A percentile compares a stretch with the other conserved stretches of the same genome.
These are phyloP conservation scores for Marmota flaviventris DNA, from an alignment of 2,113 vertebrate genomes.

Conservation along the genomic window DNA sequence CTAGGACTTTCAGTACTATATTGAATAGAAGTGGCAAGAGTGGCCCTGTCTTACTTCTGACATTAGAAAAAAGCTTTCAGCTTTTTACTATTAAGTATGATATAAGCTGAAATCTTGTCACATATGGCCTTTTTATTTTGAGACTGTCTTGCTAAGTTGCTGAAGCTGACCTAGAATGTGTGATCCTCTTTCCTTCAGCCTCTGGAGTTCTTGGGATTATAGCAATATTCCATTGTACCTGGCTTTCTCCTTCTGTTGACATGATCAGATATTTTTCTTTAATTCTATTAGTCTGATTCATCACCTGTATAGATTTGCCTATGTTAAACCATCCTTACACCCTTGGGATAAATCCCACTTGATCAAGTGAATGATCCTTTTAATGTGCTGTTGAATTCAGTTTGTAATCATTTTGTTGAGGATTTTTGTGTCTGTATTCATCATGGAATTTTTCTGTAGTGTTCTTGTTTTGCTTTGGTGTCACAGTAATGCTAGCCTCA, in stretches of 20 bases:
- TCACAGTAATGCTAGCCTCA: not conserved
- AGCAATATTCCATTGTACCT: fast-evolving
- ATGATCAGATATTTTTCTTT: not conserved
- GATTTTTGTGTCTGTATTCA: not conserved
- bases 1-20: no score
- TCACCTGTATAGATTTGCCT: not conserved
- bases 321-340: not conserved
- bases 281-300: not conserved
- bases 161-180: not conserved
- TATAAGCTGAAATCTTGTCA: not conserved
- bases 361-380: no score
- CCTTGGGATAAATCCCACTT: not conserved
- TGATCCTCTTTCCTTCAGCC: not conserved
- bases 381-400: not conserved
- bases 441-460: not conserved
- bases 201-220: not conserved
- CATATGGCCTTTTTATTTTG: not conserved
- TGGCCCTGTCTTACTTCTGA: no score
- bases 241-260: not conserved
- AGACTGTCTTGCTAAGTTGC: not conserved
- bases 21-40: no score
- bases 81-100: no score
- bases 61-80: no score
- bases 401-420: not conserved
- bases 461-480: not conserved